Base-by-base conservation (phyloP, 2,888 invertebrate genomes). In the Sarcophaga rosellei region DNA sequence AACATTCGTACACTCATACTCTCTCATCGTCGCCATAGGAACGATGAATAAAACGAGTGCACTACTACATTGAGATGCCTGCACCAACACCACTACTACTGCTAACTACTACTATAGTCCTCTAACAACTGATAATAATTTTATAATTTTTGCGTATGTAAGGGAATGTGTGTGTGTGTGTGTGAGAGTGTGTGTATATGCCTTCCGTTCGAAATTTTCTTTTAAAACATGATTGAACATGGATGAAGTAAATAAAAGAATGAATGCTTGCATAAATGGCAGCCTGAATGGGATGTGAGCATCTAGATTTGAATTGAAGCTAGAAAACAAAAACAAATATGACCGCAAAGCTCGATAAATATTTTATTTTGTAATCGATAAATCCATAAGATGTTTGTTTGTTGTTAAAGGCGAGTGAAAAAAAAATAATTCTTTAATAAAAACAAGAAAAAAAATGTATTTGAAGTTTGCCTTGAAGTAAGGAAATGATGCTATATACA, bases 381-480 rank as follows among this genome's bases (percentile, higher is more conserved):
- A 61, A 20, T 20, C n/a, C n/a, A 8, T 44, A 35, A n/a, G n/a
- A 20, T 66, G 8, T 66, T 66, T 44, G 35, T 66, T 20, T 35
- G n/a, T 66, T 66, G 17, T 66, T 21, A n/a, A 45, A 74, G 62
- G 47, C 0, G 59, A 25, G 35, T 8, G n/a, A 17, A 73, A 68
- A 53, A 69, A 61, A 25, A 78, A 57, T n/a, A n/a, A 35, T 8
- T 35, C 35, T 35, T 35, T 35, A 35, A 10, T 35, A 61, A 66
- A 66, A 72, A 72, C 15, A 35, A 44, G 66, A 23, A 21, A 25
- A 74, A 53, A 66, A 47, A 44, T 53, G 6, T 17, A 80, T 84
- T 78, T 68, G 75, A 87, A 91, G 89, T 90, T 89, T 90, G 92
- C 92, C 92, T 91, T 91, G 91, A 90, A 89, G 88, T 89, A 89